phyloP scores from a whole-genome alignment of 2,888 invertebrate species.

The Conchocele bisecta region DNA sequence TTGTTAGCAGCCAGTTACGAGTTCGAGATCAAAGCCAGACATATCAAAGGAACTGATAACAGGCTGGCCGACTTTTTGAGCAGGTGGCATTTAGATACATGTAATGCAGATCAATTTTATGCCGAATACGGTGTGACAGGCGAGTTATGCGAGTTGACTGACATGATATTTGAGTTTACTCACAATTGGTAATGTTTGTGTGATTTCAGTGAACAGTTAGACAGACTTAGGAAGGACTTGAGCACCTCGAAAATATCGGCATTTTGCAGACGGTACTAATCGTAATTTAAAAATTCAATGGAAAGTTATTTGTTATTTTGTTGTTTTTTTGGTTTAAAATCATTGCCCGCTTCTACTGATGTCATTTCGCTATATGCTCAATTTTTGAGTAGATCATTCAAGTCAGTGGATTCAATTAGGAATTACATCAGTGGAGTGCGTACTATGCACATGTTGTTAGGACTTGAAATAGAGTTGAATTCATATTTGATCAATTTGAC shows the following conservation, averaged over 20 bases:
- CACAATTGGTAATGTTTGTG: background rate
- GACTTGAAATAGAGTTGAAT: background rate
- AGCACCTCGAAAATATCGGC: background rate
- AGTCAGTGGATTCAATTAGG: background rate
- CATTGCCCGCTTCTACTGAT: background rate
- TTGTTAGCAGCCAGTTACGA: background rate
- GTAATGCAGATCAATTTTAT: background rate
- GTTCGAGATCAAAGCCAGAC: background rate
- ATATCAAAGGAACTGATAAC: background rate
- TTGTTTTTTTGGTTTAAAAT: background rate
- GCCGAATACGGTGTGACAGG: background rate
- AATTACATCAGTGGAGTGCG: slow-evolving; percentile 16
- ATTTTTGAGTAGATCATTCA: slow-evolving; percentile 5
- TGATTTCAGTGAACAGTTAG: background rate
- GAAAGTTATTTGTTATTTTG: slow-evolving; percentile 5
- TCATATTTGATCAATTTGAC: slow-evolving; percentile 7
- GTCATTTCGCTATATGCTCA: background rate
- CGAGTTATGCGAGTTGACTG: background rate
- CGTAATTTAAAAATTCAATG: background rate
- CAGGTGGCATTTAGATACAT: background rate
- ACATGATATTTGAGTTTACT: background rate
- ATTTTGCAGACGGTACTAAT: background rate
- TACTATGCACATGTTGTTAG: slow-evolving; percentile 3
- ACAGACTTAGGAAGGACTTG: background rate
- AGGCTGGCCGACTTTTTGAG: background rate